These are phyloP conservation scores for Hypomecis punctinalis DNA, from an alignment of 2,888 invertebrate species.

Conservation along the genomic window DNA sequence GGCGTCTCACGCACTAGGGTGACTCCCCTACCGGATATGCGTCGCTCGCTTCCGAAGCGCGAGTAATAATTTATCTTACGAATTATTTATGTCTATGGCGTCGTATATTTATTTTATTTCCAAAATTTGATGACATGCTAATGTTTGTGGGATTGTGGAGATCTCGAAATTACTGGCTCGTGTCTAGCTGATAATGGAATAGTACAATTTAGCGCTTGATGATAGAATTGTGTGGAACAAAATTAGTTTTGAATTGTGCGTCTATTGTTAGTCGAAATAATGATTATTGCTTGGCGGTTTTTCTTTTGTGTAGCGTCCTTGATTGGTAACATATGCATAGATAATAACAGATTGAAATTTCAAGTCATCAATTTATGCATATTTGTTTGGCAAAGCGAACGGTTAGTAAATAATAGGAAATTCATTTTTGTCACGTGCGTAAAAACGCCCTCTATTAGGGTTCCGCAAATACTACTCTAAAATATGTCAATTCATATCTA, in stretches of 20 bases:
- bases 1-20: conserved; percentile 69
- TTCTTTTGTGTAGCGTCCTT: background rate
- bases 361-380: background rate
- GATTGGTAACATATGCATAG: background rate
- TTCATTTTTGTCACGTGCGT: too few species aligned
- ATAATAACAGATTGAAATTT: background rate
- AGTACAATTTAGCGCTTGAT: conserved; percentile 25
- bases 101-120: conserved; percentile 70
- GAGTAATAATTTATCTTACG: conserved; percentile 63
- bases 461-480: too few species aligned
- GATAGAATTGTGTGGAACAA: conserved; percentile 20
- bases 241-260: conserved; percentile 18
- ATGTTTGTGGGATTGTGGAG: conserved; percentile 64
- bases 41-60: conserved; percentile 71
- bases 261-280: conserved; percentile 12
- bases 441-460: too few species aligned
- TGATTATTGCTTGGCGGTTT: background rate
- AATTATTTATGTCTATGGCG: conserved; percentile 49
- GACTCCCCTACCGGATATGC: conserved; percentile 72
- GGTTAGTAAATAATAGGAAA: too few species aligned
- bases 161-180: conserved; percentile 51
- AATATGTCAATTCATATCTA: too few species aligned
- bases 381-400: too few species aligned
- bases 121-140: conserved; percentile 66
- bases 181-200: conserved; percentile 35